Evolutionary conservation across 2,888 invertebrate species (phyloP).

Genomic region (Scaptomyza flava): DNA sequence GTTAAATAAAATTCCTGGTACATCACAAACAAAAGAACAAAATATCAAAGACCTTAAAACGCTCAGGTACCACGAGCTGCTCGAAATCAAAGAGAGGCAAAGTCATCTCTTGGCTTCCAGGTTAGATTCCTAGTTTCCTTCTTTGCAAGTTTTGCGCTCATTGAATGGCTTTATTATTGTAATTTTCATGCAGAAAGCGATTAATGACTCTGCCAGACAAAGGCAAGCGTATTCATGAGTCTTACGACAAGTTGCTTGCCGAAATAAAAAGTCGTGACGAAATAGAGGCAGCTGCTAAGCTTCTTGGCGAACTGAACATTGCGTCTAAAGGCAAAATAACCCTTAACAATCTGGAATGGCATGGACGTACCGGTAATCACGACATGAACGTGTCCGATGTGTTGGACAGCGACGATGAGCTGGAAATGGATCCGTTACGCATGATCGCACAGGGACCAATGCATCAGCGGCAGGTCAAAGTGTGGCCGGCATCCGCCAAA

Average conservation of each 20-base stretch:
- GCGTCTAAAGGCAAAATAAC: constrained; percentile 71
- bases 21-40: constrained; percentile 70
- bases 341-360: constrained; percentile 82
- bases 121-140: constrained; percentile 59
- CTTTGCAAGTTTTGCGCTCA: neutral
- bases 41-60: constrained; percentile 75
- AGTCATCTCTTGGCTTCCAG: constrained; percentile 78
- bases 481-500: constrained; percentile 63
- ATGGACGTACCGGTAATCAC: constrained; percentile 53
- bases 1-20: constrained; percentile 72
- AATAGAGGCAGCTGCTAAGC: constrained; percentile 76
- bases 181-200: constrained; percentile 57
- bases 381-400: constrained; percentile 62
- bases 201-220: constrained; percentile 81
- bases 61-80: constrained; percentile 70
- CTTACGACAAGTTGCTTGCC: constrained; percentile 73
- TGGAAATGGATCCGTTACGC: constrained; percentile 81
- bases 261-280: constrained; percentile 79
- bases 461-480: constrained; percentile 77
- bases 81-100: constrained; percentile 82
- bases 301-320: constrained; percentile 82
- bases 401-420: constrained; percentile 83
- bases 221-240: constrained; percentile 80
- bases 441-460: constrained; percentile 81
- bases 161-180: neutral